These are phyloP conservation scores for Penaeus japonicus DNA, from an alignment of 1,140 invertebrate species.

Conservation along the genomic window DNA sequence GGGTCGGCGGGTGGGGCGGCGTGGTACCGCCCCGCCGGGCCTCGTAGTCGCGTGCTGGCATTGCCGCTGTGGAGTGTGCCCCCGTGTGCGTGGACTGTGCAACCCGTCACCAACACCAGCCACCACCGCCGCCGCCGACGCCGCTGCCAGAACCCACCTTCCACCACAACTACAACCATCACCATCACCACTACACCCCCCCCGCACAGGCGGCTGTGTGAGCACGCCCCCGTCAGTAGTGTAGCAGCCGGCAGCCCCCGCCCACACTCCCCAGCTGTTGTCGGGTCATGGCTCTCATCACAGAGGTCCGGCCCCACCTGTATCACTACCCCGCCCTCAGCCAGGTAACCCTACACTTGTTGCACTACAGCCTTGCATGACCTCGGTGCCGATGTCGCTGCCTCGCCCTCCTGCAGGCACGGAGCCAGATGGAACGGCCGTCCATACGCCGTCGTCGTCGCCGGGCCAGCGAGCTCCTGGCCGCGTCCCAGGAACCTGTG, in stretches of 20 bases:
- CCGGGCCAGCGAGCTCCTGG: not conserved
- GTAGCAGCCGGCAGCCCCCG: constrained; percentile 24
- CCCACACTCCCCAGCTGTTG: not conserved
- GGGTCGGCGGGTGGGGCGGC: constrained; percentile 45
- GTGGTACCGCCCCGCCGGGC: constrained; percentile 45
- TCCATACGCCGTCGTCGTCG: not conserved
- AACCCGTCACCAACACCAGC: constrained; percentile 18
- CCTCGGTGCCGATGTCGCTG: not conserved
- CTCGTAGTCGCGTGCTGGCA: constrained; percentile 52
- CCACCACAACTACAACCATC: not conserved
- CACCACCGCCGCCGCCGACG: constrained; percentile 21
- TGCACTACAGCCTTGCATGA: constrained; percentile 37
- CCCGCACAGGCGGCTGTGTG: constrained; percentile 6
- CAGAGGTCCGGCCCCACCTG: constrained; percentile 57
- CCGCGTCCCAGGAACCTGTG: constrained; percentile 44
- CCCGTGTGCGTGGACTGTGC: constrained; percentile 1
- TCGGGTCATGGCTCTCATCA: constrained; percentile 56
- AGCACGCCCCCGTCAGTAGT: constrained; percentile 28
- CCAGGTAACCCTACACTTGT: constrained; percentile 54
- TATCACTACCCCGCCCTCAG: constrained; percentile 58
- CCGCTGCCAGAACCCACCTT: constrained; percentile 1
- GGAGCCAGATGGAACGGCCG: constrained; percentile 19
- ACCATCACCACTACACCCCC: constrained; percentile 19
- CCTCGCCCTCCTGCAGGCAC: not conserved
- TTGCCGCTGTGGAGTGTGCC: constrained; percentile 51